phyloP scores from a whole-genome alignment of 2,113 vertebrate species.

The Charadrius vociferus region DNA sequence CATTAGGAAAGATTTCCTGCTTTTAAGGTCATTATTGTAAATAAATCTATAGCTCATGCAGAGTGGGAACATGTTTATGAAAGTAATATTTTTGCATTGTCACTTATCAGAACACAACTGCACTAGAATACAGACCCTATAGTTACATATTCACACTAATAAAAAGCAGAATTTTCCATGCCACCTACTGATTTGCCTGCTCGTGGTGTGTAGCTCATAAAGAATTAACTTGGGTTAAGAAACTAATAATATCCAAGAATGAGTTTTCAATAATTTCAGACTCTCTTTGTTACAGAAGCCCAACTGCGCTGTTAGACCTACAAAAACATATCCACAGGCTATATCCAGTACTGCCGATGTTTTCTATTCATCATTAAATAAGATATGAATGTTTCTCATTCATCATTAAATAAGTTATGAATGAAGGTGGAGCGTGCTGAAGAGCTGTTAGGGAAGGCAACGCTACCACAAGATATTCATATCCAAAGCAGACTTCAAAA shows the following conservation, averaged over 20 bases:
- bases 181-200: background rate
- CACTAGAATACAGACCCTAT: background rate
- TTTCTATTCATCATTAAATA: background rate
- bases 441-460: background rate
- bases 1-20: background rate
- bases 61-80: background rate
- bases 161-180: background rate
- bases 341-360: background rate
- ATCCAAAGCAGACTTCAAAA: background rate
- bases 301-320: background rate
- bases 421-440: background rate
- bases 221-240: background rate
- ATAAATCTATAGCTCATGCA: background rate
- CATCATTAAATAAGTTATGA: background rate
- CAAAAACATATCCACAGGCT: background rate
- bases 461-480: background rate
- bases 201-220: background rate
- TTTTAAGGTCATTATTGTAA: background rate
- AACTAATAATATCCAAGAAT: background rate
- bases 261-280: slow-evolving; percentile 13
- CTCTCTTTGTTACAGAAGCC: background rate
- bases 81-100: background rate
- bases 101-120: background rate
- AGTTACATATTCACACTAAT: background rate
- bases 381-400: background rate